Percentiles rank a stretch among this genome's conserved stretches.
Conservation (phyloP, 2,888 invertebrate genomes). For the Pterostichus niger region DNA sequence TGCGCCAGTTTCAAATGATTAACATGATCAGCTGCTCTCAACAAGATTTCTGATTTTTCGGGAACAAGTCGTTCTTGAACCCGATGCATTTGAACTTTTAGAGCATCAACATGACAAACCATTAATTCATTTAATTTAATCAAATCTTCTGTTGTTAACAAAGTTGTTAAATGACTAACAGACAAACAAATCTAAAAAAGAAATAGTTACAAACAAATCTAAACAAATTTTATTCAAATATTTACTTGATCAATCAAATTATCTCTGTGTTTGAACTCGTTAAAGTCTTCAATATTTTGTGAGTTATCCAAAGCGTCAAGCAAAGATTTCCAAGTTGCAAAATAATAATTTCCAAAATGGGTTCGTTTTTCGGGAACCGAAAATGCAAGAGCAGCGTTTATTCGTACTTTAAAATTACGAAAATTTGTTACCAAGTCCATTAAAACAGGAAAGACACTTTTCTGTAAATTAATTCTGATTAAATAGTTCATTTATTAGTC, state of each 20-base stretch:
- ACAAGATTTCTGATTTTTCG: conserved; percentile 75
- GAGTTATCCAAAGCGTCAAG: conserved; percentile 88
- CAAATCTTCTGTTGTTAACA: conserved; percentile 82
- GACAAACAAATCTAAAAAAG: conserved; percentile 85
- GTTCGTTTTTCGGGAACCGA: conserved; percentile 81
- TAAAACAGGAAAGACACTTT: conserved; percentile 83
- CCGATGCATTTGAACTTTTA: conserved; percentile 74
- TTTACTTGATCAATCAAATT: conserved; percentile 89
- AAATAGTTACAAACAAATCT: conserved; percentile 52
- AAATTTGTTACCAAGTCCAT: conserved; percentile 85
- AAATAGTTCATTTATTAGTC: neutral
- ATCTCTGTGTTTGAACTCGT: conserved; percentile 92
- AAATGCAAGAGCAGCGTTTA: conserved; percentile 90
- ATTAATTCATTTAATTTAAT: conserved; percentile 78
- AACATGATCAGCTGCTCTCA: conserved; percentile 72
- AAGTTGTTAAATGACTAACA: conserved; percentile 84
- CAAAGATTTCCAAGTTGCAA: conserved; percentile 84
- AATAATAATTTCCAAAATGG: conserved; percentile 83
- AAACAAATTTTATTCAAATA: conserved; percentile 55
- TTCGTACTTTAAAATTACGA: conserved; percentile 93
- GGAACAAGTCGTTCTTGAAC: conserved; percentile 76
- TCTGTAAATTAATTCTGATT: conserved; percentile 75
- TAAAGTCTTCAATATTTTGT: conserved; percentile 88
- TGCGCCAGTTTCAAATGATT: conserved; percentile 39
- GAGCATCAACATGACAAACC: conserved; percentile 76